Base-by-base conservation (phyloP, 2,888 invertebrate genomes). In the Mesochorus sp. region DNA sequence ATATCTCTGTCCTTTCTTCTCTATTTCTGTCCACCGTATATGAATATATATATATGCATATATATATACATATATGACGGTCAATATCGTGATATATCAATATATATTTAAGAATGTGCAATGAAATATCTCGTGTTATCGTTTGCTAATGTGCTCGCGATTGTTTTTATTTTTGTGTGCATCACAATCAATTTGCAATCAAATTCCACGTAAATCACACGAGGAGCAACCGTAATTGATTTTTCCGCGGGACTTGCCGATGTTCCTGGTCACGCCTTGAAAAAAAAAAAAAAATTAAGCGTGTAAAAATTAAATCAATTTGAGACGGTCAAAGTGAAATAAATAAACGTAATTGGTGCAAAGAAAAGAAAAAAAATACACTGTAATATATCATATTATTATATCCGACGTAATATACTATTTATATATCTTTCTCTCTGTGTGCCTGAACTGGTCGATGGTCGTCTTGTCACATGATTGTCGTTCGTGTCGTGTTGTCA, bases 401-500 rank as follows among this genome's bases (percentile, higher is more conserved):
- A 76, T 80, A 80, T 80, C 71, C 71, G 72, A 72, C 77, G 62
- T 77, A 80, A 75, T 76, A 14, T 17, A 3, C 42, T 79, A 74
- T 79, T 80, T 84, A 79, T 80, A 86, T 87, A 85, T 87, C 87
- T 85, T 79, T 90, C 88, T 90, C 85, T 90, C 87, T 90, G 89
- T 91, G 90, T 91, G 91, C 90, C 91, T 91, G 90, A 90, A 90
- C 89, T 91, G 90, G 87, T 91, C 89, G 88, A 89, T 91, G 90
- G 90, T 90, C 90, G 90, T 91, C 90, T 89, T 90, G 89, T 91
- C 90, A 91, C 90, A 90, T 90, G 90, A 90, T 90, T 91, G 91
- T 91, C 89, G 90, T 90, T 89, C 90, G 90, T 91, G 88, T 90
- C 90, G 90, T 91, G 91, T 90, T 91, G 91, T 91, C 91, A 91